phyloP scores from a whole-genome alignment of 2,113 vertebrate species.

The Upupa epops region DNA sequence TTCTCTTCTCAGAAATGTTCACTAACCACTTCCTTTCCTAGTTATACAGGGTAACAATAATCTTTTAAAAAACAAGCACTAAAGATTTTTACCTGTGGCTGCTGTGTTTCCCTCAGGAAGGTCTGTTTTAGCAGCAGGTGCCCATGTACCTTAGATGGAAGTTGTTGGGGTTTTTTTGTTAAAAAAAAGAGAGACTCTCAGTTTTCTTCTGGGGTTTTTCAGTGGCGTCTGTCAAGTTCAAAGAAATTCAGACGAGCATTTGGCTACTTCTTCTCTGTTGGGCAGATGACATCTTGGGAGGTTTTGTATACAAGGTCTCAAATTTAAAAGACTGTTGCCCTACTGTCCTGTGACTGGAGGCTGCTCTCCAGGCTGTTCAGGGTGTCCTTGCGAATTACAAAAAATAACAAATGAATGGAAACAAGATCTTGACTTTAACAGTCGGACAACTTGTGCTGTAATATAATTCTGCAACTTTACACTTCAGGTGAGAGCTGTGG shows the following conservation, averaged over 20 bases:
- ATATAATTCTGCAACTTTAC: not conserved
- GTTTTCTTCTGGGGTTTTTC: not conserved
- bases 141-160: not conserved
- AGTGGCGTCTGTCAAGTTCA: not conserved
- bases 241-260: not conserved
- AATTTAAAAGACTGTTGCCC: not conserved
- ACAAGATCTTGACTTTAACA: not conserved
- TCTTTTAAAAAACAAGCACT: not conserved
- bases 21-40: not conserved
- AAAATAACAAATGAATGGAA: not conserved
- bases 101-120: not conserved
- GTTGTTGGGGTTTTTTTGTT: not conserved
- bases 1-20: not conserved
- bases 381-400: not conserved
- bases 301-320: not conserved
- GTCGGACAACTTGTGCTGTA: not conserved
- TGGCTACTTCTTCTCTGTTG: fast-evolving
- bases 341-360: not conserved
- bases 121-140: not conserved
- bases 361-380: not conserved
- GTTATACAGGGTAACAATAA: not conserved
- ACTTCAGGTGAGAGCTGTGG: not conserved
- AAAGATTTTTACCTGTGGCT: not conserved
- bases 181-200: not conserved
- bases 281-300: not conserved